Evolutionary conservation across 2,888 invertebrate species (phyloP), one percentile per base, ranked within the genome.

Genomic region (Odontocolon sp.): DNA sequence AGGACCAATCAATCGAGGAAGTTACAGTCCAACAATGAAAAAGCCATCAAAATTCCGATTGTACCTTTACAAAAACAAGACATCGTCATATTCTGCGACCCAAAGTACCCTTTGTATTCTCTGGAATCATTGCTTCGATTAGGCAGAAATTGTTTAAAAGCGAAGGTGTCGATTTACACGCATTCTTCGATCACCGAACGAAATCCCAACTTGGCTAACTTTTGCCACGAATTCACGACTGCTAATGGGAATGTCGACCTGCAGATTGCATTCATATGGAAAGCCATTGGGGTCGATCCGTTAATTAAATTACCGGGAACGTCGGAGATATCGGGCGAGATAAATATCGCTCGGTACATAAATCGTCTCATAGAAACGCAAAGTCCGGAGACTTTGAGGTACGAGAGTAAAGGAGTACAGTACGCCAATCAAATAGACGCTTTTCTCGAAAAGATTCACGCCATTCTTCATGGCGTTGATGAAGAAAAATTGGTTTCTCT

Each of bases 301-400:
- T 47, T 85, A 40, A 75, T 88, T 81, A 80, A 81, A 42, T 75
- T 84, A 8, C 69, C 83, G 23, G 78, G 73, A 9, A 75, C 56
- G 38, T 78, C 71, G 2, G 81, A 85, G 33, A 86, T 91, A 52
- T 64, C 71, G 1, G 91, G 91, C 0, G 84, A 87, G 77, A 83
- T 88, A 1, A 91, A 91, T 56, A 84, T 90, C 59, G 87, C 85
- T 14, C 84, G 91, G 5, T 91, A 87, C 68, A 77, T 91, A 0
- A 87, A 87, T 83, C 88, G 91, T 5, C 42, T 89, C 4, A 81
- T 91, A 2, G 89, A 91, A 71, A 73, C 77, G 3, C 81, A 18
- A 14, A 74, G 81, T 33, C 81, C 83, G 0, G 70, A 82, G n/a
- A 21, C 87, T 14, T 75, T 89, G 28, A 84, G 79, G 9, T 90